A percentile compares a stretch with the other conserved stretches of the same genome.
Evolutionary conservation across 2,888 invertebrate species (phyloP).

Genomic region (Aleiodes alternator): DNA sequence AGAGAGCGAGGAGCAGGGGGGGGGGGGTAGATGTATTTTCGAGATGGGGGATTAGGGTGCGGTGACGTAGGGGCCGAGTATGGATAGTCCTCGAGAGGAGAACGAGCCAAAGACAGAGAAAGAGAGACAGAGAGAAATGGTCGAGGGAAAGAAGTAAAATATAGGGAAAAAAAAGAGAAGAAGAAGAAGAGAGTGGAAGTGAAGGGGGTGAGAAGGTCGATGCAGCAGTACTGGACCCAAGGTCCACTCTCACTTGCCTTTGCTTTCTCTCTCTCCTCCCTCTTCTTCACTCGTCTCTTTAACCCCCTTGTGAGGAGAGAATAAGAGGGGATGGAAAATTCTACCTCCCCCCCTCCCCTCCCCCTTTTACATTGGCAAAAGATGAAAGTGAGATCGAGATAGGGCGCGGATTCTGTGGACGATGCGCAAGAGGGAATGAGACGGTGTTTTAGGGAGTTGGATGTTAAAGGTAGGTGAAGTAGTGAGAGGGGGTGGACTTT

Average conservation of each 20-base stretch:
- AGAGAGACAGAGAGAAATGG: constrained; percentile 3
- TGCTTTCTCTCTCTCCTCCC: constrained; percentile 18
- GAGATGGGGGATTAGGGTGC: constrained; percentile 73
- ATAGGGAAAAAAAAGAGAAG: constrained; percentile 22
- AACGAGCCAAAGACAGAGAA: not conserved
- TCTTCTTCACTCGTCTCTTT: not conserved
- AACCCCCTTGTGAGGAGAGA: constrained; percentile 52
- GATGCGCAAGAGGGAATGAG: constrained; percentile 33
- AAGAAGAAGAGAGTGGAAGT: constrained; percentile 20
- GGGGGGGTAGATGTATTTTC: constrained; percentile 66
- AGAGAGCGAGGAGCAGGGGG: not conserved
- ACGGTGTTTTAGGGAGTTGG: constrained; percentile 12
- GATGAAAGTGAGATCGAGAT: constrained; percentile 48
- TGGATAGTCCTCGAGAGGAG: constrained; percentile 51
- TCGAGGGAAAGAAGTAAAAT: constrained; percentile 25
- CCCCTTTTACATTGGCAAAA: constrained; percentile 26
- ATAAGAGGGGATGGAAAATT: constrained; percentile 57
- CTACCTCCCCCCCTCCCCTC: constrained; percentile 13
- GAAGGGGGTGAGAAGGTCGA: constrained; percentile 72
- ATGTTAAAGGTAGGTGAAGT: constrained; percentile 27
- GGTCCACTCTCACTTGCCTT: constrained; percentile 73
- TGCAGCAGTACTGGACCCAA: constrained; percentile 73
- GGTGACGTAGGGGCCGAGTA: constrained; percentile 65
- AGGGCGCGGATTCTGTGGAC: constrained; percentile 33
- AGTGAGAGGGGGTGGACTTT: constrained; percentile 43